Base-by-base conservation (phyloP, 1,140 invertebrate genomes). In the Saccostrea glomerata region DNA sequence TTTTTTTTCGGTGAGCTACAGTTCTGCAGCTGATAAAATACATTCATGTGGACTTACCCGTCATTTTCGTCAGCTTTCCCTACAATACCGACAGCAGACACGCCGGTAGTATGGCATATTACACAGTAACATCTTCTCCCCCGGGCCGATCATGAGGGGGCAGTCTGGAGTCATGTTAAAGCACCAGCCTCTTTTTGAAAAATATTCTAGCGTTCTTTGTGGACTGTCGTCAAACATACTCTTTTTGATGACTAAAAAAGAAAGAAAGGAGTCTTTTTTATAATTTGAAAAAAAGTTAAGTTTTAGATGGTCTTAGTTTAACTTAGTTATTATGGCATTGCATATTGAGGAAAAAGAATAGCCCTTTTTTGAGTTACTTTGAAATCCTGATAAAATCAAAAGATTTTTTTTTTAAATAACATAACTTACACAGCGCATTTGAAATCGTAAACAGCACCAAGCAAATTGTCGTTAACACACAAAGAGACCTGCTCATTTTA, bases 161-260 rank as follows among this genome's bases (percentile, higher is more conserved):
- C 70, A 77, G 70, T 77, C 70, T 15, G 11, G 30, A 4, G 15
- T 25, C 13, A 36, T 30, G 15, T 77, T 77, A 13, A 77, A 12
- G 30, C 70, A 77, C 70, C 70, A 77, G 2, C 70, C 70, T 77
- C 70, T 12, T 77, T 77, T 77, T 23, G 70, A 77, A 77, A 77
- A 77, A 77, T 77, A 77, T 5, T 36, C 70, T 25, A 77, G 30
- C 11, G 30, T 36, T 77, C 70, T 25, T 30, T 36, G 23, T 77
- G 70, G 70, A 15, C 11, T 77, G 30, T 77, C 70, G 25, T 77
- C 70, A 77, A 77, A 77, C 23, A 36, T 15, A 30, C 70, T 77
- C 30, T 77, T 77, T 36, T 77, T 77, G 23, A 77, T 77, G 25
- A 77, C 70, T 77, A 77, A 7, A 77, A 30, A 12, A 63, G 15